Conservation (phyloP, 2,113 vertebrate genomes). For the Brienomyrus longianalis region DNA sequence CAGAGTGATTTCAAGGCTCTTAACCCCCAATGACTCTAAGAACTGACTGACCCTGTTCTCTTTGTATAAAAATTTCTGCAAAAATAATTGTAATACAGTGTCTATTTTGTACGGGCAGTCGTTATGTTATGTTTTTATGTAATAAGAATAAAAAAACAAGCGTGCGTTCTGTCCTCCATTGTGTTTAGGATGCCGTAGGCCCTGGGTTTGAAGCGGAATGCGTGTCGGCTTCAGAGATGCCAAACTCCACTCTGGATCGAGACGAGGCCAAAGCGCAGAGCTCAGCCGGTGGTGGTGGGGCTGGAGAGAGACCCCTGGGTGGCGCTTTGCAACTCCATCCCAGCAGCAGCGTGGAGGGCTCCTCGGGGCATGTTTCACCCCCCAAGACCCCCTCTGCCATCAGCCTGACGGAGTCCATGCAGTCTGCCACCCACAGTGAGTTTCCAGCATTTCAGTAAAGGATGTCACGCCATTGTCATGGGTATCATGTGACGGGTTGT, state of each 20-base stretch:
- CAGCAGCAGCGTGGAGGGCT: constrained; percentile 29
- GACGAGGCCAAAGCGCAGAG: constrained; percentile 37
- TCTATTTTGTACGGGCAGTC: not conserved
- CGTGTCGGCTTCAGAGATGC: constrained; percentile 27
- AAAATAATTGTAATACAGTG: not conserved
- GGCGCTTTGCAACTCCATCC: constrained; percentile 32
- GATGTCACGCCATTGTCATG: not conserved
- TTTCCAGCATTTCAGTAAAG: not conserved
- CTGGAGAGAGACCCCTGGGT: constrained; percentile 27
- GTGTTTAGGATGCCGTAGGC: not conserved
- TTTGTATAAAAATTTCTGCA: not conserved
- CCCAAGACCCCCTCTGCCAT: constrained; percentile 64
- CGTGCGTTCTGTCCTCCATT: not conserved
- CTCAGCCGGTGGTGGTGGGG: not conserved
- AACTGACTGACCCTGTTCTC: not conserved
- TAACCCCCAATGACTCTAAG: not conserved
- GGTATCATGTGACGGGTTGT: not conserved
- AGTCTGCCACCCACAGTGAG: constrained; percentile 65
- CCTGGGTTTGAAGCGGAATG: not conserved
- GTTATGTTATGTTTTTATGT: not conserved
- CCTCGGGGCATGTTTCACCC: constrained; percentile 37
- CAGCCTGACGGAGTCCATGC: constrained; percentile 70
- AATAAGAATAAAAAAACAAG: not conserved
- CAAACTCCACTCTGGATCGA: constrained; percentile 15
- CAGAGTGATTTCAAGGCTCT: no score